phyloP scores from a whole-genome alignment of 2,797 vertebrate species.

The Apogon talboti region DNA sequence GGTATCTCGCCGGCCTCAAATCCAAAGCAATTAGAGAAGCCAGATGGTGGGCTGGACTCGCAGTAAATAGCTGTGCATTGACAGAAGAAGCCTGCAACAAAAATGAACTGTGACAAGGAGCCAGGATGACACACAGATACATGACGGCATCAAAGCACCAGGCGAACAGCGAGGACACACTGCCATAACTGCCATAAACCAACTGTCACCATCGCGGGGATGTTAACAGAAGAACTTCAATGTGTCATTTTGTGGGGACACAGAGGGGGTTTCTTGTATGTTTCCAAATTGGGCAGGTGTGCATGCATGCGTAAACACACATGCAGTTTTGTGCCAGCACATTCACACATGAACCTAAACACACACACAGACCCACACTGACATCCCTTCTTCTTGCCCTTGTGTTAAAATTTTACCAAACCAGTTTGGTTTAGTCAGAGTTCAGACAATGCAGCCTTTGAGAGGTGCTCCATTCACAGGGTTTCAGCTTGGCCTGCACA shows the following conservation, averaged over 20 bases:
- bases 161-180: conserved; percentile 30
- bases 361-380: not conserved
- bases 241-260: conserved; percentile 11
- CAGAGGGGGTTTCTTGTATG: conserved; percentile 14
- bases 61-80: conserved; percentile 78
- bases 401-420: conserved; percentile 73
- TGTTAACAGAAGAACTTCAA: conserved; percentile 22
- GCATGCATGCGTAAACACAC: conserved; percentile 31
- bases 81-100: conserved; percentile 75
- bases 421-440: conserved; percentile 68
- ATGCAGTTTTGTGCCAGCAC: conserved; percentile 18
- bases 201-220: conserved; percentile 38
- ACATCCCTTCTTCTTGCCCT: conserved; percentile 16
- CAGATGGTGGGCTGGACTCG: conserved; percentile 83
- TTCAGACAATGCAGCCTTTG: conserved; percentile 80
- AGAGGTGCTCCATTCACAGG: conserved; percentile 57
- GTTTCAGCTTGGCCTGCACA: conserved; percentile 73
- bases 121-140: conserved; percentile 67
- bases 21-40: conserved; percentile 86
- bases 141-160: conserved; percentile 57
- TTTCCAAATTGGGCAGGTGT: conserved; percentile 51
- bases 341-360: conserved; percentile 27
- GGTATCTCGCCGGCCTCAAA: conserved; percentile 77
- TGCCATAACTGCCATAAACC: conserved; percentile 47
- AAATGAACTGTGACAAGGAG: conserved; percentile 74